These are phyloP conservation scores for Sceliomorpha sp. DNA, from an alignment of 2,888 invertebrate species.

Conservation along the genomic window DNA sequence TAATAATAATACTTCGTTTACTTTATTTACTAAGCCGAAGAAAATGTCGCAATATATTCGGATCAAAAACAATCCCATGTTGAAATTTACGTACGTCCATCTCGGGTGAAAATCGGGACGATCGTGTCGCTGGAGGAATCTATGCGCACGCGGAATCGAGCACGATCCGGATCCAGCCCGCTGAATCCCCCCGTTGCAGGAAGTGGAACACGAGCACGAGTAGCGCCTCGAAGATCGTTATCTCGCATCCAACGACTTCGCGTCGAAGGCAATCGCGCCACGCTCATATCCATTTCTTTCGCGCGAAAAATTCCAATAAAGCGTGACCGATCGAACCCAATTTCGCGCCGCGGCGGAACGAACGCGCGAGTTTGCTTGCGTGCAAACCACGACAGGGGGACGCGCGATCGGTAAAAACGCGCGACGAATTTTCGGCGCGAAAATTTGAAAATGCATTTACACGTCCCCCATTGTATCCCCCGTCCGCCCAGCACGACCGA, in stretches of 20 bases:
- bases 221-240: slow-evolving; percentile 42
- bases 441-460: no score
- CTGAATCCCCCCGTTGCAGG: slow-evolving; percentile 39
- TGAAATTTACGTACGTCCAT: slow-evolving; percentile 20
- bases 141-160: slow-evolving; percentile 40
- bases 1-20: no score
- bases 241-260: slow-evolving; percentile 40
- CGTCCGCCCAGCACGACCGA: no score
- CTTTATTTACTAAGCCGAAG: no score
- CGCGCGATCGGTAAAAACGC: no score
- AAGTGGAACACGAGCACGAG: slow-evolving; percentile 42
- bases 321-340: slow-evolving; percentile 37
- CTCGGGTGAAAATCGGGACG: slow-evolving; percentile 42
- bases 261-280: slow-evolving; percentile 31
- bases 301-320: slow-evolving; percentile 27
- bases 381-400: no score
- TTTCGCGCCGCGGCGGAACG: slow-evolving; percentile 19
- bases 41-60: no score
- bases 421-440: no score
- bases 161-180: slow-evolving; percentile 3
- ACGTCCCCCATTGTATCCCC: no score
- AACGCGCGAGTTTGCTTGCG: no score
- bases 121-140: slow-evolving; percentile 34
- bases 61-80: no score
- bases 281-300: slow-evolving; percentile 32